Evolutionary conservation across 2,113 vertebrate species (phyloP).

Genomic region (Sprattus sprattus): DNA sequence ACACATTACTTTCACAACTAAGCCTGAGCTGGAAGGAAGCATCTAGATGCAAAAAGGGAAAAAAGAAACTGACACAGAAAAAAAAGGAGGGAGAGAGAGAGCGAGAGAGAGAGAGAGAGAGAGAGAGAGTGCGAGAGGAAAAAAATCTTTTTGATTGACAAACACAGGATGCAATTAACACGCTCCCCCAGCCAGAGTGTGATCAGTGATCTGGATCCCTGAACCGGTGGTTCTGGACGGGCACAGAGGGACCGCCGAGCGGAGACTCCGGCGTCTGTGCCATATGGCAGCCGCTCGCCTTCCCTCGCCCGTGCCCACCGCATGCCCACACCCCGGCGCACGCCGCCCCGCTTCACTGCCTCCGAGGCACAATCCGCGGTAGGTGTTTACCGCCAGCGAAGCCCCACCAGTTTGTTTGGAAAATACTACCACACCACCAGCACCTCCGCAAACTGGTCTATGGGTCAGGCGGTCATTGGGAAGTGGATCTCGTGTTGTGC

Average conservation of each 20-base stretch:
- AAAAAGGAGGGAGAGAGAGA: constrained; percentile 13
- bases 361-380: not conserved
- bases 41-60: not conserved
- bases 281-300: constrained; percentile 79
- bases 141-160: constrained; percentile 84
- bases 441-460: not conserved
- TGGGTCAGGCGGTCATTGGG: not conserved
- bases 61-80: constrained; percentile 23
- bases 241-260: constrained; percentile 81
- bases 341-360: constrained; percentile 27
- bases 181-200: constrained; percentile 67
- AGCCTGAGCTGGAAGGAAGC: not conserved
- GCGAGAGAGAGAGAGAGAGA: constrained; percentile 13
- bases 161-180: constrained; percentile 89
- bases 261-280: constrained; percentile 80
- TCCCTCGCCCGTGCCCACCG: constrained; percentile 20
- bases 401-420: constrained; percentile 18
- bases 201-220: constrained; percentile 85
- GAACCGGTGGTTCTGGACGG: constrained; percentile 80
- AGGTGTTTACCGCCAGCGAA: constrained; percentile 18
- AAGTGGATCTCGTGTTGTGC: not conserved
- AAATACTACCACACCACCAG: not conserved
- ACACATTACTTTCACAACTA: not conserved
- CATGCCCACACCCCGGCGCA: constrained; percentile 28
- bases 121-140: constrained; percentile 32